Evolutionary conservation across 2,888 invertebrate species (phyloP).

Genomic region (Phorcus lineatus): DNA sequence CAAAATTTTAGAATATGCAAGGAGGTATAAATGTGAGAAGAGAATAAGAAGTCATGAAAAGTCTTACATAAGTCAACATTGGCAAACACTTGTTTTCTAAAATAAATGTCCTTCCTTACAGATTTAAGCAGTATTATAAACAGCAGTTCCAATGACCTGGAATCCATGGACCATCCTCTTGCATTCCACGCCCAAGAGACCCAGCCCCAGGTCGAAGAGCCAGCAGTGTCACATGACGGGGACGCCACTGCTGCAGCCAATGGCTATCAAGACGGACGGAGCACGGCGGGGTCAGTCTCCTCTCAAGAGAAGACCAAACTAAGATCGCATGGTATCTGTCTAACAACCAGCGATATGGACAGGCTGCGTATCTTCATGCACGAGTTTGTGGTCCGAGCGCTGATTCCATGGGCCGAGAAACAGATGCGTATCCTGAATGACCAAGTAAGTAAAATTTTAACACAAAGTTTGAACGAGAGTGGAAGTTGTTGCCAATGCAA

Average conservation of each 20-base stretch:
- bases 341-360: slow-evolving; percentile 89
- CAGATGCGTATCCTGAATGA: slow-evolving; percentile 83
- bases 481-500: too few relatives aligned
- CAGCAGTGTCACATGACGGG: slow-evolving; percentile 36
- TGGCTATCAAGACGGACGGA: slow-evolving; percentile 39
- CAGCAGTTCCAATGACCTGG: not conserved
- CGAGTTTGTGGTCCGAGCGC: slow-evolving; percentile 89
- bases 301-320: slow-evolving; percentile 31
- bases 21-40: too few relatives aligned
- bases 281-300: not conserved
- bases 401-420: slow-evolving; percentile 93
- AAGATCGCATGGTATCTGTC: slow-evolving; percentile 78
- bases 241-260: slow-evolving; percentile 49
- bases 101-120: too few relatives aligned
- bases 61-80: too few relatives aligned
- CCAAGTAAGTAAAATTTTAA: slow-evolving; percentile 63
- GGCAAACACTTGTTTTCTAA: too few relatives aligned
- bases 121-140: not conserved
- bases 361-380: slow-evolving; percentile 88
- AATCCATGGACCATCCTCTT: slow-evolving; percentile 60
- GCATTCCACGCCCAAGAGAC: slow-evolving; percentile 43
- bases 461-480: too few relatives aligned
- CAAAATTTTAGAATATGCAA: too few relatives aligned
- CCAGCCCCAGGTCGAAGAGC: slow-evolving; percentile 26
- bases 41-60: too few relatives aligned